phyloP scores from a whole-genome alignment of 1,140 invertebrate genomes.

The Lordiphosa mommai region DNA sequence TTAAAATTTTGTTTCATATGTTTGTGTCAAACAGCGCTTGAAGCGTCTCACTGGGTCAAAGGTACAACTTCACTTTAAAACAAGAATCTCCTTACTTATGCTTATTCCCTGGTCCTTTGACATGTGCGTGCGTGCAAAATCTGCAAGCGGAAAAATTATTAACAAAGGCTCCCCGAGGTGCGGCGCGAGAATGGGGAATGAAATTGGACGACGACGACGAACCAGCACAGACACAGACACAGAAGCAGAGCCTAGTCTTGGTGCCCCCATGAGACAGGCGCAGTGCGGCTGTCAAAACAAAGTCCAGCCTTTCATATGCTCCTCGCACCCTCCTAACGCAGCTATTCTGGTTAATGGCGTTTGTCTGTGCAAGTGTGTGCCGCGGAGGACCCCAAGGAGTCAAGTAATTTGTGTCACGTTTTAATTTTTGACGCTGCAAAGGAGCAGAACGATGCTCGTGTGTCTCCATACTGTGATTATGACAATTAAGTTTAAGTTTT shows the following conservation, averaged over 20 bases:
- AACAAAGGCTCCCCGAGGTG: conserved; percentile 63
- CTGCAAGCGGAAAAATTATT: conserved; percentile 59
- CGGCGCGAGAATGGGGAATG: conserved; percentile 17
- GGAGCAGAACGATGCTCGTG: conserved; percentile 21
- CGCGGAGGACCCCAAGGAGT: conserved; percentile 20
- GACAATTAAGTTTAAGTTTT: conserved; percentile 58
- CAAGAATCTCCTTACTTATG: not conserved
- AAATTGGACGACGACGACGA: conserved; percentile 13
- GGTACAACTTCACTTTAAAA: no score
- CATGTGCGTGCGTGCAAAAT: conserved; percentile 67
- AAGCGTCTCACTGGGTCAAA: no score
- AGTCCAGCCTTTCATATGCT: conserved; percentile 5
- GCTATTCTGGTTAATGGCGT: conserved; percentile 54
- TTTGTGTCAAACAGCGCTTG: no score
- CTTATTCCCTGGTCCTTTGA: conserved; percentile 11
- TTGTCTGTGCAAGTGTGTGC: conserved; percentile 15
- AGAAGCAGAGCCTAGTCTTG: conserved; percentile 14
- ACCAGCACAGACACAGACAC: conserved; percentile 5
- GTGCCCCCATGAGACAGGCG: conserved; percentile 48
- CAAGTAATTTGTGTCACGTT: conserved; percentile 72
- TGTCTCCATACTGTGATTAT: conserved; percentile 54
- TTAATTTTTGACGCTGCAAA: conserved; percentile 71
- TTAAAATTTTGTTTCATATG: no score
- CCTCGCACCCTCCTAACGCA: conserved; percentile 2
- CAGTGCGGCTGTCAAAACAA: conserved; percentile 50